Base-by-base conservation (phyloP, 2,888 invertebrate genomes). In the Molorchus minor region DNA sequence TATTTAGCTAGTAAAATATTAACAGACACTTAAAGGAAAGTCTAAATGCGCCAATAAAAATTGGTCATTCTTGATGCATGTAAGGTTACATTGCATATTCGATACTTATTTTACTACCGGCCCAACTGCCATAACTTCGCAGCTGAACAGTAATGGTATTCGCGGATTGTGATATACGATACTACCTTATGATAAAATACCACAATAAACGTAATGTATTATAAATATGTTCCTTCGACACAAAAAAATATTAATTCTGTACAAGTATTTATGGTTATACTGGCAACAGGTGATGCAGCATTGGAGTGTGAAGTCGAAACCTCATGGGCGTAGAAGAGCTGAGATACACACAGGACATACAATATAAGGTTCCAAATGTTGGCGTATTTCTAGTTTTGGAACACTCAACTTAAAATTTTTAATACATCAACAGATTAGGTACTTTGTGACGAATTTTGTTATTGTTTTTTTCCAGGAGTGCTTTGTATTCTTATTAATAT, bases 191-290 rank as follows among this genome's bases (percentile, higher is more conserved):
- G 68, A 67, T 68, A 70, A 68, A 71, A 75, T 68, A 70, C 65
- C 68, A 70, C 70, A 70, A 73, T 73, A 70, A 73, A 74, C 63
- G 71, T 72, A 69, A 69, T 68, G 69, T 62, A 62, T 62, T 66
- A 70, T 70, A 64, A 68, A 67, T 67, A 62, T 60, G 60, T 62
- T 64, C 58, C 70, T 66, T 67, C 67, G 66, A 75, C 75, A 74
- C 70, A 73, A 77, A 77, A 77, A 73, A 72, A 69, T 78, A 75
- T 77, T 77, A 77, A 79, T 79, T 76, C 76, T 75, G 75, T 77
- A 76, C 77, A 79, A 79, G 78, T 79, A 79, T 80, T 80, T 79
- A 80, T 79, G 78, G 77, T 79, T 79, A 79, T 80, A 80, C 79
- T 79, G n/a, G 73, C 78, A 69, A 77, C 79, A 80, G 79, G 78